A percentile compares a stretch with the other conserved stretches of the same genome.
These are phyloP conservation scores for Disparrhopalites patrizii DNA, from an alignment of 2,888 invertebrate genomes.

Conservation along the genomic window DNA sequence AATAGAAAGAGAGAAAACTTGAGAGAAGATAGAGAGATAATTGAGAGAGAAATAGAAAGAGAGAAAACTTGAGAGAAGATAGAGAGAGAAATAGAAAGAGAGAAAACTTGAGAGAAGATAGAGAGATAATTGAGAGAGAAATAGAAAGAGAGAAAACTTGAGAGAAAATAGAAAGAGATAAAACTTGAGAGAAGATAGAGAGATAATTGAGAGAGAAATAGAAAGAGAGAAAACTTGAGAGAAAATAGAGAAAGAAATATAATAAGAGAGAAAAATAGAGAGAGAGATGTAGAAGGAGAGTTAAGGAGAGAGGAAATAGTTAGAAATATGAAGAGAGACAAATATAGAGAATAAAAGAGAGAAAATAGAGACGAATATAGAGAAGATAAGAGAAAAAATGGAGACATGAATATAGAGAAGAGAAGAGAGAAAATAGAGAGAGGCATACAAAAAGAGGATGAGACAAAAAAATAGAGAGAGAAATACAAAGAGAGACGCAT, in stretches of 20 bases:
- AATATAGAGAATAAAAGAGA: constrained; percentile 1
- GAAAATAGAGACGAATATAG: not conserved
- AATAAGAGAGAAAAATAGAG: not conserved
- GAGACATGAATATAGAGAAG: too few species aligned
- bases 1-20: too few species aligned
- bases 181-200: constrained; percentile 12
- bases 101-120: too few species aligned
- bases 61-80: not conserved
- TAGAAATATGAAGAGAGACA: not conserved
- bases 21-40: too few species aligned
- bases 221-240: constrained; percentile 12
- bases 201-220: constrained; percentile 5
- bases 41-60: too few species aligned
- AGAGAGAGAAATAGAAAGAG: too few species aligned
- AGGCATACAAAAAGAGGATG: not conserved
- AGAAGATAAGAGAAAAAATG: not conserved
- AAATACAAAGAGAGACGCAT: not conserved
- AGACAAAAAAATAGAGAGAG: too few species aligned
- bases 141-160: too few species aligned
- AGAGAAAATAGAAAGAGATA: too few species aligned
- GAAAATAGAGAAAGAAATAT: constrained; percentile 25
- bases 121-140: too few species aligned
- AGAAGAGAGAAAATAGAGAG: not conserved
- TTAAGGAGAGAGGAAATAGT: too few species aligned
- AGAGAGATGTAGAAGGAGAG: not conserved